These are phyloP conservation scores for Gasterosteus aculeatus DNA, from an alignment of 2,113 vertebrate genomes.

Conservation along the genomic window DNA sequence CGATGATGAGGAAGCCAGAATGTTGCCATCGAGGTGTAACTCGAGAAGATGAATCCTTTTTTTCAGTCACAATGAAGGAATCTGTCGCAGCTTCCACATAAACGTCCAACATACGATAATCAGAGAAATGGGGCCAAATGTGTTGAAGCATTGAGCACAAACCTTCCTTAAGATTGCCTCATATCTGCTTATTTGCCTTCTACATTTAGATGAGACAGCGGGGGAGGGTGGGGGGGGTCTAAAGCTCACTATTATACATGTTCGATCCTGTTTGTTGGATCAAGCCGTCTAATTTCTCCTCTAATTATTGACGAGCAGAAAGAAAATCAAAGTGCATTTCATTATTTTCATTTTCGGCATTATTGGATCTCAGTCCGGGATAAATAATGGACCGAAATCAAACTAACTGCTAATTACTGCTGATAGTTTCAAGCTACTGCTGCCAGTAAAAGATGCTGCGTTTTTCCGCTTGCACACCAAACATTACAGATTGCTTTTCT, in stretches of 20 bases:
- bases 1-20: background rate
- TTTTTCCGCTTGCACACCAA: background rate
- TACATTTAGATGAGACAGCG: background rate
- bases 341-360: background rate
- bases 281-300: background rate
- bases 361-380: background rate
- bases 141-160: background rate
- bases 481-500: conserved; percentile 60
- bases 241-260: background rate
- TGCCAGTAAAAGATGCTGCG: background rate
- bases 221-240: background rate
- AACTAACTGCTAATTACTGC: background rate
- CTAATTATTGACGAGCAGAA: background rate
- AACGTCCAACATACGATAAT: background rate
- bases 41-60: background rate
- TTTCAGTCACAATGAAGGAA: background rate
- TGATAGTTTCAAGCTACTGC: background rate
- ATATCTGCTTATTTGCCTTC: background rate
- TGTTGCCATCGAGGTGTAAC: background rate
- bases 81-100: background rate
- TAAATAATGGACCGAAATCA: background rate
- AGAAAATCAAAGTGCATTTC: background rate
- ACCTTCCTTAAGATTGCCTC: background rate
- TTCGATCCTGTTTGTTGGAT: background rate
- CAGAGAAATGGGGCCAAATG: background rate